Percentiles rank a stretch among this genome's conserved stretches.
phyloP scores from a whole-genome alignment of 1,140 invertebrate species.

The Sycobia sp. region DNA sequence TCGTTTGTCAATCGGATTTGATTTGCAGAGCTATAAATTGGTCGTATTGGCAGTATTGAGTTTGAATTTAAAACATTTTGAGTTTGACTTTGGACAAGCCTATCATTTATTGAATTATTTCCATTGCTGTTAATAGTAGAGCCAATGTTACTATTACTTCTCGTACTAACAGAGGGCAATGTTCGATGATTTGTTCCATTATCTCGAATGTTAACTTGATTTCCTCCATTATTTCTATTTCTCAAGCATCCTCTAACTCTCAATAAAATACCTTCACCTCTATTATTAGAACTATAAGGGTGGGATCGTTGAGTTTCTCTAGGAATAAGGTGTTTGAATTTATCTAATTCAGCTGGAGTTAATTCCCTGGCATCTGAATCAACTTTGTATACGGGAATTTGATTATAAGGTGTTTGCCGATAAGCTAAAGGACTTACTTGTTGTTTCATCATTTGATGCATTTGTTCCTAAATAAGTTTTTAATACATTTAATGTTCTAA shows the following conservation, averaged over 20 bases:
- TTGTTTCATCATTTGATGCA: conserved; percentile 48
- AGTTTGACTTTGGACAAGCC: conserved; percentile 1
- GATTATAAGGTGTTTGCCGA: conserved; percentile 44
- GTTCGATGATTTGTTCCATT: conserved; percentile 8
- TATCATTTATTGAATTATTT: conserved; percentile 4
- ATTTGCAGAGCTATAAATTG: not conserved
- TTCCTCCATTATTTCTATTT: conserved; percentile 33
- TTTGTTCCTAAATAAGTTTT: conserved; percentile 47
- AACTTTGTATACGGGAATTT: conserved; percentile 56
- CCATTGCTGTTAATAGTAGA: not conserved
- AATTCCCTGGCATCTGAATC: conserved; percentile 56
- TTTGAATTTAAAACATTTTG: conserved; percentile 2
- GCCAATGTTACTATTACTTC: not conserved
- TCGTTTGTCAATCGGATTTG: conserved; percentile 4
- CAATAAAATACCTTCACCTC: conserved; percentile 38
- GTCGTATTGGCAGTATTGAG: not conserved
- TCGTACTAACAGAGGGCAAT: not conserved
- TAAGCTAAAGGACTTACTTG: conserved; percentile 42
- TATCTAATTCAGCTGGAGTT: conserved; percentile 52
- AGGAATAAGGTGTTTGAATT: conserved; percentile 53
- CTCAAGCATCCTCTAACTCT: conserved; percentile 37
- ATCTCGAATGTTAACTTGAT: conserved; percentile 37
- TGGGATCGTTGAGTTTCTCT: conserved; percentile 45
- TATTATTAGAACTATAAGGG: conserved; percentile 34
- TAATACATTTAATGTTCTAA: too few relatives aligned